Conservation (phyloP, 2,113 vertebrate species). For the Brachyhypopomus occidentalis region DNA sequence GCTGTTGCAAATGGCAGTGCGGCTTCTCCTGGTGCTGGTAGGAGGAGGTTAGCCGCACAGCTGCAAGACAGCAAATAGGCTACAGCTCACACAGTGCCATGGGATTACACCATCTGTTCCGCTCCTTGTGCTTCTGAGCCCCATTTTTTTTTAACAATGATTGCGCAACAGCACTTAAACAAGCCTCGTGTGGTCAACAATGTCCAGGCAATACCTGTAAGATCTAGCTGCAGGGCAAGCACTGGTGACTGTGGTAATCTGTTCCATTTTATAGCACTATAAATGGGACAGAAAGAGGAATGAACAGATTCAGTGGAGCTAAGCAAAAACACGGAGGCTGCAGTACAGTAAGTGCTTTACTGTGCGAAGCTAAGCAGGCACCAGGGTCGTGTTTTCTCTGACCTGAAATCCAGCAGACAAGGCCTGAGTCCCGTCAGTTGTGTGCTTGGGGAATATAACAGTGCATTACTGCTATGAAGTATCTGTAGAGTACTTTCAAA, state of each 20-base stretch:
- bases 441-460: neutral
- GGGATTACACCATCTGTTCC: neutral
- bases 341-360: neutral
- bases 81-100: neutral
- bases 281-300: slow-evolving; percentile 15
- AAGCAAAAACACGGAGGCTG: slow-evolving; percentile 2
- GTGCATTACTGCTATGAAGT: too few species aligned
- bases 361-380: slow-evolving; percentile 8
- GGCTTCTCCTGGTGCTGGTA: too few species aligned
- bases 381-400: neutral
- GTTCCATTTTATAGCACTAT: slow-evolving; percentile 38
- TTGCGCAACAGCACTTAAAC: neutral
- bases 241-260: slow-evolving; percentile 18
- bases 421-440: neutral
- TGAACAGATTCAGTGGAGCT: slow-evolving; percentile 12
- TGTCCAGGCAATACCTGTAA: slow-evolving; percentile 2
- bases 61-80: neutral
- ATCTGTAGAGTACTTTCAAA: too few species aligned
- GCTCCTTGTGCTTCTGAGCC: neutral
- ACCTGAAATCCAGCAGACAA: neutral
- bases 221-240: neutral
- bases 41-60: too few species aligned
- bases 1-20: too few species aligned
- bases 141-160: neutral
- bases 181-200: neutral